These are phyloP conservation scores for Schizaphis graminum DNA, from an alignment of 2,888 invertebrate species.

Conservation along the genomic window DNA sequence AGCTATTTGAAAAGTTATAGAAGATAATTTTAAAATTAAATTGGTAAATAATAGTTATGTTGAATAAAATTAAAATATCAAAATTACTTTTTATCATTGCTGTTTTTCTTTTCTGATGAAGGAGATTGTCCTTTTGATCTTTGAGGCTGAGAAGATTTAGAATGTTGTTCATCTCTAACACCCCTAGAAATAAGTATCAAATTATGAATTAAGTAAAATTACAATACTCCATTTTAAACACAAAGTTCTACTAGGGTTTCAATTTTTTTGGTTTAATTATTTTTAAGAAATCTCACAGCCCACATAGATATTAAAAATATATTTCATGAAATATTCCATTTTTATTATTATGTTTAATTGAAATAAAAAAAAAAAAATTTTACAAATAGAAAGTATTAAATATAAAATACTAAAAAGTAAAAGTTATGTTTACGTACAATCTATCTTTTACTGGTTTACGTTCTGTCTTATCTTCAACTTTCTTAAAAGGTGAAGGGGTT, in stretches of 20 bases:
- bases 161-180: constrained; percentile 49
- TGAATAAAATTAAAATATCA: background rate
- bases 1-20: background rate
- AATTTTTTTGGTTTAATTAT: too few relatives aligned
- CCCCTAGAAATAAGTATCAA: constrained; percentile 23
- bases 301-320: too few relatives aligned
- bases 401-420: background rate
- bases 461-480: constrained; percentile 73
- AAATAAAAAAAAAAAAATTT: too few relatives aligned
- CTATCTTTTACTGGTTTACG: constrained; percentile 58
- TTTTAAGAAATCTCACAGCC: too few relatives aligned
- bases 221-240: too few relatives aligned
- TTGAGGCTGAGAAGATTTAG: constrained; percentile 48
- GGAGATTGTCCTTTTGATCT: constrained; percentile 55
- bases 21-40: background rate
- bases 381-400: too few relatives aligned
- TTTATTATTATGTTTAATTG: too few relatives aligned
- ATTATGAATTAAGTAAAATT: background rate
- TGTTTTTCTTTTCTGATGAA: constrained; percentile 59
- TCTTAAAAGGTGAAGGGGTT: constrained; percentile 88
- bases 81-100: constrained; percentile 50
- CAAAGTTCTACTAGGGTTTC: too few relatives aligned
- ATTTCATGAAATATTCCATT: too few relatives aligned
- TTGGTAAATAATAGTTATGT: background rate
- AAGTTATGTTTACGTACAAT: constrained; percentile 22